These are phyloP conservation scores for Notarius quadriscutis DNA, from an alignment of 2,113 vertebrate genomes.

Conservation along the genomic window DNA sequence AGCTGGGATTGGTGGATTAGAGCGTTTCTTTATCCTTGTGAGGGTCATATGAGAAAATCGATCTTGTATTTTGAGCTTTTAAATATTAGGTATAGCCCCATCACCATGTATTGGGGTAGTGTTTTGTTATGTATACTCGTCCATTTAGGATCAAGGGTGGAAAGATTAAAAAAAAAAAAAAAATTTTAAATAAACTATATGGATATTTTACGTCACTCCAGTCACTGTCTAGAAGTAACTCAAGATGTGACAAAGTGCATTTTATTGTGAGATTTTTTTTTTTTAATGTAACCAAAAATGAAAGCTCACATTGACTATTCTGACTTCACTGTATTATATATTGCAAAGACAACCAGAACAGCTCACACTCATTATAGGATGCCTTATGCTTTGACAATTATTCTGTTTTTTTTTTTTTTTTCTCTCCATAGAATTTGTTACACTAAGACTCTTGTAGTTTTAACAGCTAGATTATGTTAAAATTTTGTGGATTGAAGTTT, in stretches of 20 bases:
- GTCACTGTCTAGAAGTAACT: background rate
- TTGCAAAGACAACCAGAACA: conserved; percentile 56
- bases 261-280: background rate
- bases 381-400: conserved; percentile 76
- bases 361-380: conserved; percentile 62
- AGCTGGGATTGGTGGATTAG: background rate
- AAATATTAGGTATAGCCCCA: background rate
- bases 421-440: conserved; percentile 49
- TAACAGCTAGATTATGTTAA: conserved; percentile 10
- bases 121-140: background rate
- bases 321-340: conserved; percentile 50
- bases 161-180: background rate
- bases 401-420: conserved; percentile 23
- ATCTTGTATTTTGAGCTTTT: conserved; percentile 18
- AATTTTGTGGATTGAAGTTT: background rate
- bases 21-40: background rate
- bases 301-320: background rate
- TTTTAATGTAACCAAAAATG: background rate
- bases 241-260: background rate
- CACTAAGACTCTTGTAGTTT: conserved; percentile 44
- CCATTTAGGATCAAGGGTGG: background rate
- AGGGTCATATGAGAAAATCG: background rate
- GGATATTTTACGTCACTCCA: background rate
- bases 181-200: too few relatives aligned
- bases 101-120: background rate